Base-by-base conservation (phyloP, 2,797 vertebrate species). In the Natrix natrix region DNA sequence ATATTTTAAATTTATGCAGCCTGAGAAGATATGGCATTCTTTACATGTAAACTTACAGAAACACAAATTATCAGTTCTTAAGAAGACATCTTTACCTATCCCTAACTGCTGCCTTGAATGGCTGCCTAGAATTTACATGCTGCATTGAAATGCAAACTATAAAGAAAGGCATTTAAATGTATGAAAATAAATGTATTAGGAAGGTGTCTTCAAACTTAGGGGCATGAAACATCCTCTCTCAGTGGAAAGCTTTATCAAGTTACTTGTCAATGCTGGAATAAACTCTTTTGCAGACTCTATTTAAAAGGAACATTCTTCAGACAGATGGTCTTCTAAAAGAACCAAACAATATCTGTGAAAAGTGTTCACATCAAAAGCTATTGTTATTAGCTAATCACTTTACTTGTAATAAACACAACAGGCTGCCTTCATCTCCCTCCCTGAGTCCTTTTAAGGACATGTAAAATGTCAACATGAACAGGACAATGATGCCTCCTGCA, bases 281-380 rank as follows among this genome's bases (percentile, higher is more conserved):
- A 87, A 92, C 37, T 24, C 32, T 57, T n/a, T 66, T 69, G 14
- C 8, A 24, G 8, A 14, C 52, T 90, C 52, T 83, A 89, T 93
- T 93, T 91, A 74, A 92, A 89, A 87, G 17, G 89, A 86, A 28
- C 11, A 87, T 69, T 63, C 37, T 88, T 56, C 48, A 57, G 63
- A 55, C 88, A 90, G 24, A 90, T 83, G 28, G 61, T 78, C n/a
- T 92, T 94, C 92, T 56, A 83, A 92, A 87, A 60, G 61, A 90
- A 92, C 37, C 28, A 78, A 89, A 57, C 54, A 48, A 48, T 55
- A 32, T 87, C 43, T 61, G 48, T 86, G 26, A 86, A 88, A 86
- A 89, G 54, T 61, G 24, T 86, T 88, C 14, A 54, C 20, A 12
- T 52, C 11, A 37, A 52, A 87, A 61, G 14, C 78, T 60, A 52